phyloP scores from a whole-genome alignment of 2,888 invertebrate species.

The Brenthis ino region DNA sequence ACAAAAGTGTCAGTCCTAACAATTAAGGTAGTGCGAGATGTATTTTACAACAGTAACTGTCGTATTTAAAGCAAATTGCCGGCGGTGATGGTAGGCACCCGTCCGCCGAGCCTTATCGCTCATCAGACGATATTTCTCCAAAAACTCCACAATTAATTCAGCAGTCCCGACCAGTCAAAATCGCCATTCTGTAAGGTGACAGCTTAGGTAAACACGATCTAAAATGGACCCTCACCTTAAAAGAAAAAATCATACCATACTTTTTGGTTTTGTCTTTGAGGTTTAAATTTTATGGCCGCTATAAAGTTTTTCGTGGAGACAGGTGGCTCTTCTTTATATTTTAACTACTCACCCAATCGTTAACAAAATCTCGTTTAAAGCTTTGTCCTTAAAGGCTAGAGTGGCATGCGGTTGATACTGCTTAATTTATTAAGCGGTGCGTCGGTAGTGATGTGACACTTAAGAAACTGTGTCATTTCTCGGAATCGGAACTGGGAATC shows the following conservation, averaged over 20 bases:
- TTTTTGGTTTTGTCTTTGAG: conserved; percentile 76
- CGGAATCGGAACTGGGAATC: conserved; percentile 80
- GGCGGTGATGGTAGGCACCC: conserved; percentile 61
- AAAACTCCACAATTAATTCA: conserved; percentile 77
- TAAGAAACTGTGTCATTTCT: conserved; percentile 81
- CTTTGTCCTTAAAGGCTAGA: conserved; percentile 66
- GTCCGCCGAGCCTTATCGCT: conserved; percentile 64
- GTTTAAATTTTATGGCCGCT: conserved; percentile 80
- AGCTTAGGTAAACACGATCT: conserved; percentile 81
- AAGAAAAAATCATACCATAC: conserved; percentile 68
- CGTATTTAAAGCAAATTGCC: conserved; percentile 69
- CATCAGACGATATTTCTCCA: conserved; percentile 75
- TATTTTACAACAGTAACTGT: conserved; percentile 59
- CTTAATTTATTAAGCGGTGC: conserved; percentile 79
- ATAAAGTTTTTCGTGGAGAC: conserved; percentile 82
- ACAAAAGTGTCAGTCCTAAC: conserved; percentile 54
- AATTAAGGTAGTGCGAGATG: conserved; percentile 58
- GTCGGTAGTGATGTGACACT: conserved; percentile 81
- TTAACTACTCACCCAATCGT: conserved; percentile 63
- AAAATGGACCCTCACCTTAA: conserved; percentile 74
- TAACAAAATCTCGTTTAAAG: conserved; percentile 62
- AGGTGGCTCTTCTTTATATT: conserved; percentile 81
- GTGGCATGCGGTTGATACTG: conserved; percentile 66
- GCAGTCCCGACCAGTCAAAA: conserved; percentile 74
- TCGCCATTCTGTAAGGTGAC: conserved; percentile 80